A percentile compares a stretch with the other conserved stretches of the same genome.
phyloP scores from a whole-genome alignment of 2,888 invertebrate genomes.

The Euclidia mi region DNA sequence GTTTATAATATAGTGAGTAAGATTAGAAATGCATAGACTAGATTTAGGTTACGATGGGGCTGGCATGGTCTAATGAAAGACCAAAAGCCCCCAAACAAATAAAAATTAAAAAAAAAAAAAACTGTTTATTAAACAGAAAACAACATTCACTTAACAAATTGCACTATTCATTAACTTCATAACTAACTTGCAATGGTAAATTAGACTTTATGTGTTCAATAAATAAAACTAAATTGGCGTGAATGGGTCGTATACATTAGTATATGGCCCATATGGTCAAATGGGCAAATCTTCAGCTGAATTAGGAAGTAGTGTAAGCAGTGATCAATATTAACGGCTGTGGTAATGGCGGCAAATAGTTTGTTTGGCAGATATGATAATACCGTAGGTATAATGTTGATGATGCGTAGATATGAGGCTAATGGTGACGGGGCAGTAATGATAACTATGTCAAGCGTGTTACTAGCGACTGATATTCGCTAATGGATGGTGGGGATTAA shows the following conservation, averaged over 20 bases:
- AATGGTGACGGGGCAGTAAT: background rate
- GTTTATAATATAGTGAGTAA: too few species aligned
- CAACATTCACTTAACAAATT: conserved; percentile 21
- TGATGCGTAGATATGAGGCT: background rate
- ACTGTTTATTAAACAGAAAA: conserved; percentile 8
- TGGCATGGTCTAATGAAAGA: too few species aligned
- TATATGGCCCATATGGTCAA: conserved; percentile 14
- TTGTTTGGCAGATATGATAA: conserved; percentile 25
- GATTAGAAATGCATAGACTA: too few species aligned
- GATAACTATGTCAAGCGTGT: background rate
- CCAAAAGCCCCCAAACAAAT: too few species aligned
- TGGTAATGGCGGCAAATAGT: conserved; percentile 21
- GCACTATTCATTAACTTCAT: conserved; percentile 27
- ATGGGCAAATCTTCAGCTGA: conserved; percentile 22
- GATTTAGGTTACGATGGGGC: too few species aligned
- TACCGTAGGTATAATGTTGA: conserved; percentile 2
- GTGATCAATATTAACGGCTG: conserved; percentile 44
- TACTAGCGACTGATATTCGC: background rate
- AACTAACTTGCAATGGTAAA: conserved; percentile 22
- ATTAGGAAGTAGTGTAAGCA: conserved; percentile 43
- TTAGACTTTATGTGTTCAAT: conserved; percentile 20
- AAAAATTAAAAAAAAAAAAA: too few species aligned
- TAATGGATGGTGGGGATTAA: background rate
- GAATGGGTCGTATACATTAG: conserved; percentile 20
- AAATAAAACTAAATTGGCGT: conserved; percentile 26